Evolutionary conservation across 2,888 invertebrate species (phyloP), one percentile per base, ranked within the genome.

Genomic region (Eupithecia exiguata): DNA sequence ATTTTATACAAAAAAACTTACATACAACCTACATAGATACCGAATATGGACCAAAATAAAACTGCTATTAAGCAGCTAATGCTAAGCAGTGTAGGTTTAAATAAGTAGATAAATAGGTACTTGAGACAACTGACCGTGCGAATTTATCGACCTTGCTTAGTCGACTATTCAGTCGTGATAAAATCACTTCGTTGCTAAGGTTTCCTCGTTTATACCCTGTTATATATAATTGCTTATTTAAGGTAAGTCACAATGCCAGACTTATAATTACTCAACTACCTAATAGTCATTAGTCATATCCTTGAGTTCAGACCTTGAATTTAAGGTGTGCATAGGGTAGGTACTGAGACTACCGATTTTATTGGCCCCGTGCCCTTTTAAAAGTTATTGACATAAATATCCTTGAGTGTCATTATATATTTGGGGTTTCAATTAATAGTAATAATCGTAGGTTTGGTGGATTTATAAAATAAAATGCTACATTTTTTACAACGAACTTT

Each of bases 71-170:
- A 12, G n/a, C 9, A 18, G n/a, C 36, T 35, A n/a, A 65, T 35
- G 63, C n/a, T 35, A 36, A 40, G 40, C 25, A 66, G 38, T 36
- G 62, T 35, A 25, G 30, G 63, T 21, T 9, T 25, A 58, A 58
- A 14, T 46, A 46, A 1, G 63, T 66, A 43, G 2, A 7, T 58
- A 61, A 2, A 21, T 46, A 16, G 10, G 4, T 53, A 21, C 49
- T 35, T 9, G 36, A 40, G 21, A 43, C 10, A 21, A 68, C 63
- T 49, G 69, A 82, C 85, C 93, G 93, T 93, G 93, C 84, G 93
- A 93, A 92, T 88, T 86, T 77, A 75, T 76, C 88, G 91, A 87
- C 92, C 92, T 92, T 92, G 92, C 65, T 62, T 83, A 84, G 84
- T 82, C n/a, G 49, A 49, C 49, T n/a, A n/a, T n/a, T 49, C n/a